Base-by-base conservation (phyloP, 1,140 invertebrate species). In the Lutraria rhynchaena region DNA sequence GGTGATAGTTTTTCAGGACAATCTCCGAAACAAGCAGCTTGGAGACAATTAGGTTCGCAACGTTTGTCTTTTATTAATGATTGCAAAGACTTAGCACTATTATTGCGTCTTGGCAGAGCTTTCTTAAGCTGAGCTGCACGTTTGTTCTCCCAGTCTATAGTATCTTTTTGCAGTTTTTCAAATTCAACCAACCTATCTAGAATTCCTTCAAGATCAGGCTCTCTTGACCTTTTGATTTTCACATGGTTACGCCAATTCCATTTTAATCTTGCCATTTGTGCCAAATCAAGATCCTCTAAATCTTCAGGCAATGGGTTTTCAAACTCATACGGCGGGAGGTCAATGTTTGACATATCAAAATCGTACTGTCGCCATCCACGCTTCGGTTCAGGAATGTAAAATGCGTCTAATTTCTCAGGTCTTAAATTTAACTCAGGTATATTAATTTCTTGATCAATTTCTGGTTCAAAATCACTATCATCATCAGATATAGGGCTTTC, bases 21-120 rank as follows among this genome's bases (percentile, higher is more conserved):
- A 85, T 91, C 88, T 15, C 90, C 90, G 55, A 87, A 82, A 63
- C 89, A 91, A 0, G 88, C 87, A 1, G 84, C 81, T 75, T 90
- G 89, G 29, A 91, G 75, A 80, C 90, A 91, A 31, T 80, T 76
- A 22, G 76, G 58, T 35, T 88, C 89, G 53, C 89, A 90, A 7
- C 86, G 74, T 77, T 83, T 88, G 70, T 88, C 87, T 60, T 81
- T 81, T 35, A 81, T 41, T 3, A 81, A 70, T 19, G 65, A 19
- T 44, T 85, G 86, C 11, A 81, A 65, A 13, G 65, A 22, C 46
- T 85, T 87, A 27, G 85, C 86, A 83, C 83, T 86, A 24, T 46
- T 65, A 19, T 46, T 83, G 11, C 86, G 74, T 35, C 75, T 73
- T 33, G 60, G 46, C 24, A 60, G n/a, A 24, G 71, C 65, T 67